Evolutionary conservation across 1,140 invertebrate species (phyloP).

Genomic region (Whitmania pigra): DNA sequence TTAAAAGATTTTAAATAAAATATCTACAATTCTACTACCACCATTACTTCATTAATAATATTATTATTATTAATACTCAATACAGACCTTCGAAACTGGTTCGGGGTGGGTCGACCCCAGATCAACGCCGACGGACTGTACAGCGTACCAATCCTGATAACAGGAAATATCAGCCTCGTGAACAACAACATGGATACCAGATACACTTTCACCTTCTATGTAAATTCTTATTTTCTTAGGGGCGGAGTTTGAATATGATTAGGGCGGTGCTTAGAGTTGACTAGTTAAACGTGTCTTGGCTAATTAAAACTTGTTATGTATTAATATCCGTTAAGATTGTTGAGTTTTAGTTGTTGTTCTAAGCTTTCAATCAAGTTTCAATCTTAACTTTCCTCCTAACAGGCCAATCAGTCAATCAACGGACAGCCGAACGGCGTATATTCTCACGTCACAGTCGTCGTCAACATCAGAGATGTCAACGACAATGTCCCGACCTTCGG

Average conservation of each 20-base stretch:
- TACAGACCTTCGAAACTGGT: neutral
- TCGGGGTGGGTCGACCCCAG: neutral
- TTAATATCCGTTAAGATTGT: no score
- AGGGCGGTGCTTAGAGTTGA: neutral
- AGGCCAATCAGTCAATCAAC: neutral
- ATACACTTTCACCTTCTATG: neutral
- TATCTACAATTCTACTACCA: no score
- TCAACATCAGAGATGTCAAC: constrained; percentile 79
- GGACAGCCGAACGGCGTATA: neutral
- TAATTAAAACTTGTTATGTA: no score
- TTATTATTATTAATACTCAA: no score
- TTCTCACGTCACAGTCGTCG: constrained; percentile 41
- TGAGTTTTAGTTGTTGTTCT: no score
- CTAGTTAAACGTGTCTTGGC: neutral
- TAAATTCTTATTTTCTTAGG: neutral
- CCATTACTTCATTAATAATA: no score
- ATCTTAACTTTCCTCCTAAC: neutral
- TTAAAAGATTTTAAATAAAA: no score
- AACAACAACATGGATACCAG: neutral
- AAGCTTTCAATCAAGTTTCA: neutral
- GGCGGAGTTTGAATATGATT: neutral
- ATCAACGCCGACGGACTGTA: neutral
- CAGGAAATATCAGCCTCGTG: neutral
- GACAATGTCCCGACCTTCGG: constrained; percentile 78
- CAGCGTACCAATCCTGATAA: neutral